Evolutionary conservation across 2,113 vertebrate genomes (phyloP).

Genomic region (Ameiurus melas): DNA sequence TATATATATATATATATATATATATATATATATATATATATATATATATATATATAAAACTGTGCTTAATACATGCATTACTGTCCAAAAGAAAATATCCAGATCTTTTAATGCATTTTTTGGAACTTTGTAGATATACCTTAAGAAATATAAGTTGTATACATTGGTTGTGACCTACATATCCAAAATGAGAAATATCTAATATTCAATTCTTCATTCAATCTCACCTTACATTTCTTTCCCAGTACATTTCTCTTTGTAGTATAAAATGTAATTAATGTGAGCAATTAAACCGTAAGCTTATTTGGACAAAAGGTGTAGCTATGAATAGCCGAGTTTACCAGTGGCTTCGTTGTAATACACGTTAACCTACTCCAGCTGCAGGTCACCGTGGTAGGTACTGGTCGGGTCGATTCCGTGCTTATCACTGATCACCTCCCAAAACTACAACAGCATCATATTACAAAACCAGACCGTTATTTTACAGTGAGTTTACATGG

Average conservation of each 20-base stretch:
- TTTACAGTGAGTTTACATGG: no score
- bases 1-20: no score
- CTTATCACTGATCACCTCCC: slow-evolving; percentile 87
- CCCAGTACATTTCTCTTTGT: no score
- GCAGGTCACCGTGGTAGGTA: slow-evolving; percentile 76
- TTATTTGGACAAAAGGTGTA: no score
- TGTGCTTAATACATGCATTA: neutral
- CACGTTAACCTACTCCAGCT: slow-evolving; percentile 85
- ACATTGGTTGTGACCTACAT: neutral
- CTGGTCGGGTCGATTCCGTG: slow-evolving; percentile 85
- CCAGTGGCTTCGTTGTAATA: slow-evolving; percentile 87
- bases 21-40: no score
- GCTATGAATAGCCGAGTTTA: slow-evolving; percentile 41
- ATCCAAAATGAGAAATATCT: no score
- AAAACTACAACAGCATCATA: slow-evolving; percentile 70
- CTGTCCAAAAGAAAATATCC: neutral
- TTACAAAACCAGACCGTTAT: neutral
- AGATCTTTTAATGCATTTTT: no score
- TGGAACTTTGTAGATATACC: neutral
- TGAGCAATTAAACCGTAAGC: neutral
- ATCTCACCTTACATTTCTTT: neutral
- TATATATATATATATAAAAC: no score
- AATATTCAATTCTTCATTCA: no score
- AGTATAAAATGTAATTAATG: neutral
- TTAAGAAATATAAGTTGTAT: neutral